These are phyloP conservation scores for Coreoperca whiteheadi DNA, from an alignment of 2,113 vertebrate genomes.

Conservation along the genomic window DNA sequence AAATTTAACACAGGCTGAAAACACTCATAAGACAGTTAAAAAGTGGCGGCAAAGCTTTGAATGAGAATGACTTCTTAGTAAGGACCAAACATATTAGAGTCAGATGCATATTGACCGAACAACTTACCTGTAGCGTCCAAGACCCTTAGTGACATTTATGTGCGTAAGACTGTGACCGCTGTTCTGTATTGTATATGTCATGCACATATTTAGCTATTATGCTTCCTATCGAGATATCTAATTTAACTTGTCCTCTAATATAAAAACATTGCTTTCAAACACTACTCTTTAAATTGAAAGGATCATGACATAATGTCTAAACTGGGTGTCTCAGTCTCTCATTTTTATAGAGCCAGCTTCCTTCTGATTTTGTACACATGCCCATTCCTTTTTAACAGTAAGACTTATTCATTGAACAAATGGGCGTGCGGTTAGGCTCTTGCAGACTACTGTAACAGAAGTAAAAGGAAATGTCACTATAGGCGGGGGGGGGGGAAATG, in stretches of 20 bases:
- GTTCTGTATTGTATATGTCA: not conserved
- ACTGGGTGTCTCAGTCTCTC: not conserved
- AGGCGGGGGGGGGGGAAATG: too few species aligned
- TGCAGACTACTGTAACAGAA: not conserved
- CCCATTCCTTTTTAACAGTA: too few species aligned
- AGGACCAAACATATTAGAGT: not conserved
- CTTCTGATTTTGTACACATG: too few species aligned
- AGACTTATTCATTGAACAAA: not conserved
- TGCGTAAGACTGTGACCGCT: not conserved
- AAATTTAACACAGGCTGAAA: not conserved
- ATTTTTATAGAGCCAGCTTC: not conserved
- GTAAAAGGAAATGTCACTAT: not conserved
- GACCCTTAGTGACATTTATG: not conserved
- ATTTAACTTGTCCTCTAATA: not conserved
- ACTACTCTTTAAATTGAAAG: not conserved
- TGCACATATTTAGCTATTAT: not conserved
- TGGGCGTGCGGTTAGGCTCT: not conserved
- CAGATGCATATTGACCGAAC: not conserved
- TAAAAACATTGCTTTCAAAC: not conserved
- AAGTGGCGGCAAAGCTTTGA: not conserved
- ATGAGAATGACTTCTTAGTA: not conserved
- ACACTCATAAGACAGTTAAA: not conserved
- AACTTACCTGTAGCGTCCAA: not conserved
- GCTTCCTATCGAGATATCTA: not conserved
- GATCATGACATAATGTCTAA: not conserved